phyloP scores from a whole-genome alignment of 2,797 vertebrate genomes.

The Apogon hyalosoma region DNA sequence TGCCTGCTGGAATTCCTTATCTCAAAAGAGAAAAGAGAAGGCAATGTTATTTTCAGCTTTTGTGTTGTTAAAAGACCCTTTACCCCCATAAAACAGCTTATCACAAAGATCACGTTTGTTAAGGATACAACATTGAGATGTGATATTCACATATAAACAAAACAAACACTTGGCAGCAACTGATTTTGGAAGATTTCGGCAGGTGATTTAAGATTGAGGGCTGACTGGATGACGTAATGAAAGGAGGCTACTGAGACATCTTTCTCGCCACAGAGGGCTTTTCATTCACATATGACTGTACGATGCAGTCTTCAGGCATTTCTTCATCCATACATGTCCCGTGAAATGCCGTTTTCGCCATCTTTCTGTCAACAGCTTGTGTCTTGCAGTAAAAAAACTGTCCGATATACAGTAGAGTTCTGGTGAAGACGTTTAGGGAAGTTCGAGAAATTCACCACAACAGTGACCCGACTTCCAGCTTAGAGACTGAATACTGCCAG shows the following conservation, averaged over 20 bases:
- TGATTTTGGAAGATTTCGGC: conserved; percentile 70
- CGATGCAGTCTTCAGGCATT: conserved; percentile 56
- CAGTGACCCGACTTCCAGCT: conserved; percentile 55
- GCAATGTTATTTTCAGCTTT: conserved; percentile 74
- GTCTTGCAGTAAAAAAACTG: conserved; percentile 34
- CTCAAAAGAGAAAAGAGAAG: conserved; percentile 65
- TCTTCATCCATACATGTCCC: conserved; percentile 47
- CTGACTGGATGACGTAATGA: conserved; percentile 46
- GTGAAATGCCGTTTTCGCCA: conserved; percentile 51
- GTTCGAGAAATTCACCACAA: conserved; percentile 36
- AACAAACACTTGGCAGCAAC: conserved; percentile 73
- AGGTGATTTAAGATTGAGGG: conserved; percentile 41
- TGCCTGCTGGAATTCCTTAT: conserved; percentile 78
- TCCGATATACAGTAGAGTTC: conserved; percentile 50
- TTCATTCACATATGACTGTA: conserved; percentile 29
- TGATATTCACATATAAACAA: conserved; percentile 77
- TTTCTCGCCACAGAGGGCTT: conserved; percentile 30
- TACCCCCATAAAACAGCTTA: conserved; percentile 61
- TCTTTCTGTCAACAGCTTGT: conserved; percentile 42
- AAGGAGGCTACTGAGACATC: conserved; percentile 27
- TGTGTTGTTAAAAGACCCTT: conserved; percentile 55
- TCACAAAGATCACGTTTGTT: conserved; percentile 68
- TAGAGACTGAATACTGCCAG: conserved; percentile 73
- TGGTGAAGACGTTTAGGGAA: conserved; percentile 53
- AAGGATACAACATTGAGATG: conserved; percentile 78